Base-by-base conservation (phyloP, 1,140 invertebrate genomes). In the Panulirus ornatus region DNA sequence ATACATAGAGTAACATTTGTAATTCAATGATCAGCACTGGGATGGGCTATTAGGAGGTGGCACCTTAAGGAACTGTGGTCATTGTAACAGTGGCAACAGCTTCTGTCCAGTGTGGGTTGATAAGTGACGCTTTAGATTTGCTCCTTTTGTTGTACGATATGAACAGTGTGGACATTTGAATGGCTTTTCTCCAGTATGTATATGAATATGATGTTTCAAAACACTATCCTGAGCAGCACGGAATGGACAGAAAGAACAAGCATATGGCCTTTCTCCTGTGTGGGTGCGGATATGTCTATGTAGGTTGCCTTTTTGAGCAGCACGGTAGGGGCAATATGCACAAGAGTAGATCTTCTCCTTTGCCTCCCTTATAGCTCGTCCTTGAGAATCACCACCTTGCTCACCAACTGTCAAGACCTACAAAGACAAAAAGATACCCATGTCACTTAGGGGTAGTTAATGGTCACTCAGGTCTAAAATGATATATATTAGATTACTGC, bases 201-300 rank as follows among this genome's bases (percentile, higher is more conserved):
- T 84, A 22, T 63, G 81, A 19, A 70, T 70, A 38, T 84, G 81
- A 47, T 84, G 51, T 30, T 84, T 84, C 8, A 84, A 38, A 6
- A 84, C 81, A 40, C 58, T 84, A 84, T 84, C 81, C 38, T 84
- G 81, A 22, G 81, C 81, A 22, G 81, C 81, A n/a, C 81, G 81
- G 27, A 38, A 84, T 27, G 81, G 47, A 66, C 81, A 84, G 38
- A 84, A 84, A 30, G 81, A 84, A 84, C 81, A 84, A 30, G 81
- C 81, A 70, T 70, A 84, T 34, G 84, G 84, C 73, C 78, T 86
- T 34, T 86, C 84, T 76, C 84, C 84, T 27, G 83, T 84, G 47
- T 84, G 83, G 30, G 54, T 70, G 42, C 83, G 40, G 30, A 51
- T 71, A 73, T 84, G 84, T 58, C 73, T 76, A 16, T 86, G 38